Base-by-base conservation (phyloP, 2,797 vertebrate genomes). In the Pseudochaenichthys georgianus region DNA sequence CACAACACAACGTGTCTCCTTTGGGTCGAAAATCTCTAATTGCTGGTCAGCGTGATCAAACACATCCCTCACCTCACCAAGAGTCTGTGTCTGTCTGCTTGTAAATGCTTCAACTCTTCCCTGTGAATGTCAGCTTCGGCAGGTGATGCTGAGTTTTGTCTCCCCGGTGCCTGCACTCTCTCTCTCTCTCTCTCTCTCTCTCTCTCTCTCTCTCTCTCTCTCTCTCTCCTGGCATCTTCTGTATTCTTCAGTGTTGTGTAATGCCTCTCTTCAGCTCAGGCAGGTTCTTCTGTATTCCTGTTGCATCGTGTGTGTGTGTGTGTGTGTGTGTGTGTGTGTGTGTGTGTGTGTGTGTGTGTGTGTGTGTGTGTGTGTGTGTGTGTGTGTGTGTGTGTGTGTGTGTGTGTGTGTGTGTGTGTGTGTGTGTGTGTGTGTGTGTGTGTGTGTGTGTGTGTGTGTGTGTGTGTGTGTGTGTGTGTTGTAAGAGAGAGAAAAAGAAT, bases 261-360 rank as follows among this genome's bases (percentile, higher is more conserved):
- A n/a, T n/a, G n/a, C n/a, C n/a, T n/a, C n/a, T n/a, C n/a, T n/a
- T n/a, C n/a, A n/a, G n/a, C n/a, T n/a, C n/a, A n/a, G n/a, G n/a
- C n/a, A n/a, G n/a, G n/a, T n/a, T n/a, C n/a, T n/a, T n/a, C n/a
- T n/a, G n/a, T n/a, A n/a, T n/a, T n/a, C n/a, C n/a, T n/a, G n/a
- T n/a, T n/a, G n/a, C n/a, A n/a, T n/a, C n/a, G n/a, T n/a, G 88
- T 92, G 90, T 92, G 77, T 88, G 76, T 88, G 76, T 84, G 86
- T 17, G 77, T 28, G 23, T 28, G 23, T 28, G 3, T 3, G 23
- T 23, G 23, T 23, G 23, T 23, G 23, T 23, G 23, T 23, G 23
- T 23, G 23, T 23, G 23, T 23, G 23, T 23, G 23, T 23, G 23
- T 23, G 23, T 23, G 23, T 23, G 23, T 23, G 23, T 23, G 23